These are phyloP conservation scores for Chroicocephalus ridibundus DNA, from an alignment of 2,113 vertebrate genomes.

Conservation along the genomic window DNA sequence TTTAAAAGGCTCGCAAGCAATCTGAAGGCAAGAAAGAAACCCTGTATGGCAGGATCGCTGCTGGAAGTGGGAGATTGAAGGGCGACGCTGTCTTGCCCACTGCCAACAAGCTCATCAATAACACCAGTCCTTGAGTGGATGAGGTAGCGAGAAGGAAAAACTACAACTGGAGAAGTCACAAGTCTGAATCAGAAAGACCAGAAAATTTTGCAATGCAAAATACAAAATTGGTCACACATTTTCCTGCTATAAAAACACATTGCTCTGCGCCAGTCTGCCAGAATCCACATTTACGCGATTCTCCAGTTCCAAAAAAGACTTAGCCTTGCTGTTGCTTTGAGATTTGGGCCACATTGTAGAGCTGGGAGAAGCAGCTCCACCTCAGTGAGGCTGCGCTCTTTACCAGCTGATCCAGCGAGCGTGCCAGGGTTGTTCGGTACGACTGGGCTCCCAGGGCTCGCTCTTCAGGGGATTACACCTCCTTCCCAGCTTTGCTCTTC, in stretches of 20 bases:
- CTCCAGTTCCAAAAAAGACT: background rate
- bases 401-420: background rate
- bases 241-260: background rate
- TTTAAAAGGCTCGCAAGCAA: constrained; percentile 23
- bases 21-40: constrained; percentile 16
- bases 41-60: background rate
- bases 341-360: background rate
- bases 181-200: background rate
- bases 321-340: background rate
- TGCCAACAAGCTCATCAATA: background rate
- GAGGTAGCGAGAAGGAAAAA: background rate
- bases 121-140: background rate
- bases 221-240: background rate
- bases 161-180: background rate
- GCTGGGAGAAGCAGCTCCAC: background rate
- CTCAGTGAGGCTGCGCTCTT: fast-evolving
- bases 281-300: background rate
- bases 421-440: background rate
- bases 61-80: background rate
- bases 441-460: background rate
- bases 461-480: background rate
- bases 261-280: background rate
- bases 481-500: constrained; percentile 17
- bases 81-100: background rate
- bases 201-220: background rate